Percentiles rank a stretch among this genome's conserved stretches.
Conservation (phyloP, 2,113 vertebrate genomes). For the Halichoeres trimaculatus region DNA sequence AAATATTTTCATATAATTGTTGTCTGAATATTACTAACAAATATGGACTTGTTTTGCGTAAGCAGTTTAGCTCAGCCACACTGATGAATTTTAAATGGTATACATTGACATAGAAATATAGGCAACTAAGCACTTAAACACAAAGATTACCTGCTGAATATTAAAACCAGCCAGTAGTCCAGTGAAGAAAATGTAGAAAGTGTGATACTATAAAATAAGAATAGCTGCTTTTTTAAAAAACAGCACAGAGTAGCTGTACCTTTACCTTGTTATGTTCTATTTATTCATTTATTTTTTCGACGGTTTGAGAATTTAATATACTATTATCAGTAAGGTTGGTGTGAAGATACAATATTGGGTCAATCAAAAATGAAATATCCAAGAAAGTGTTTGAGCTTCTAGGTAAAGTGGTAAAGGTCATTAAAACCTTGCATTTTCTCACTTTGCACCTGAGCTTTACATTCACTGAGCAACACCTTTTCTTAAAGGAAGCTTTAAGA, state of each 20-base stretch:
- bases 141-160: not conserved
- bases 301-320: not conserved
- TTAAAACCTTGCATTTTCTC: not conserved
- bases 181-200: no score
- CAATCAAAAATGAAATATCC: not conserved
- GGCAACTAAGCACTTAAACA: no score
- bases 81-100: no score
- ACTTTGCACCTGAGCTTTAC: not conserved
- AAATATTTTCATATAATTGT: constrained; percentile 4
- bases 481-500: not conserved
- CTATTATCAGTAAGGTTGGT: not conserved
- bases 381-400: no score
- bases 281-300: no score
- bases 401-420: not conserved
- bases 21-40: not conserved
- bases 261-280: no score
- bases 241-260: no score
- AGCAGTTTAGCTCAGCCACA: not conserved
- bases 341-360: not conserved
- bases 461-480: not conserved
- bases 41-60: not conserved
- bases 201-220: no score
- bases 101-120: no score
- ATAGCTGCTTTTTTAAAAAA: no score
- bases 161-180: no score